phyloP scores from a whole-genome alignment of 2,888 invertebrate species.

The Julus scandinavius region DNA sequence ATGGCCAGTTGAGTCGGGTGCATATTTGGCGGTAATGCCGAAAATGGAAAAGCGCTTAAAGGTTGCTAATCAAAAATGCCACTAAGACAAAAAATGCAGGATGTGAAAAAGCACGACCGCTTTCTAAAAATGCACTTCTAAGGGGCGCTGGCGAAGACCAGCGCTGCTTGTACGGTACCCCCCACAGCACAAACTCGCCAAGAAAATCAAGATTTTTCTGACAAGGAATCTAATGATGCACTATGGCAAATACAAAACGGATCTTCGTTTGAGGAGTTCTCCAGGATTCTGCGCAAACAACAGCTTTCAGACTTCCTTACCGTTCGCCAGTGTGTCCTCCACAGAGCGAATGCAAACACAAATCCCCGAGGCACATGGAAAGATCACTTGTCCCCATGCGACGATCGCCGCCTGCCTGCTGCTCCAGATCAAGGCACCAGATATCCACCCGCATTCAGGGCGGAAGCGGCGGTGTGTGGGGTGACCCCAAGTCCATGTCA shows the following conservation, averaged over 20 bases:
- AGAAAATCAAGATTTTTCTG: background rate
- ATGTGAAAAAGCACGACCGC: background rate
- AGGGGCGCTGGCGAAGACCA: background rate
- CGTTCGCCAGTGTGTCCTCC: background rate
- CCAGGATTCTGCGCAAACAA: background rate
- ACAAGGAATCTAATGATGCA: background rate
- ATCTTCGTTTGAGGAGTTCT: background rate
- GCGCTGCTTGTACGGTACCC: no score
- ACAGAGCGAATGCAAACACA: background rate
- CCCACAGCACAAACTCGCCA: no score
- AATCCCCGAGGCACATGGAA: slow-evolving; percentile 24
- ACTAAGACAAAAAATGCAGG: background rate
- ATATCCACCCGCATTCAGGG: background rate
- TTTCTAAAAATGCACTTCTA: background rate
- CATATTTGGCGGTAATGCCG: background rate
- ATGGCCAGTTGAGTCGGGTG: background rate
- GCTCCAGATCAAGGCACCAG: background rate
- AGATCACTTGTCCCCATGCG: background rate
- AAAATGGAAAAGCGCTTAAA: background rate
- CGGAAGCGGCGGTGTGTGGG: background rate
- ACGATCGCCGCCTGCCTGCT: background rate
- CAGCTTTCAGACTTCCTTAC: background rate
- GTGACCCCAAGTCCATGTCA: slow-evolving; percentile 1
- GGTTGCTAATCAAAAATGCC: background rate
- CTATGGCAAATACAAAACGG: background rate